Evolutionary conservation across 2,888 invertebrate genomes (phyloP), one percentile per base, ranked within the genome.

Genomic region (Abrostola triplasia): DNA sequence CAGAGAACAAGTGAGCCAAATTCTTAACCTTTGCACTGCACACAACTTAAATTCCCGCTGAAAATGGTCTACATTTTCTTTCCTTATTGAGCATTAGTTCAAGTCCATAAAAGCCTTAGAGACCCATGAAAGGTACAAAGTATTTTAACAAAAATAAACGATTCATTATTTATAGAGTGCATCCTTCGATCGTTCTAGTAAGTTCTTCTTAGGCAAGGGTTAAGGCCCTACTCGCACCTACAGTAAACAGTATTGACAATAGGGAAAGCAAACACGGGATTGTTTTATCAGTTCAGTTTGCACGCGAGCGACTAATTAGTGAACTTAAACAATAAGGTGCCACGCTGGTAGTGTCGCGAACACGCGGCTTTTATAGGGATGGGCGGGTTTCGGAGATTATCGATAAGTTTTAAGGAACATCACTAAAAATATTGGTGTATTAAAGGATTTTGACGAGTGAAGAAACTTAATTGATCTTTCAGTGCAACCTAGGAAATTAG

Each of bases 271-370:
- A 73, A 72, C 69, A 73, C 47, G 12, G 50, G 38, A 72, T 64
- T 61, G 69, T 73, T 75, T 76, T 73, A 73, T 73, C 76, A 76
- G 77, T 38, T 36, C 53, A 44, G 66, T 73, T 77, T 75, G 73
- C 82, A 80, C 80, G 78, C 79, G 59, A 79, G 63, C 72, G 61
- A 76, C 80, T 84, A 83, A 84, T 84, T 83, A 84, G 80, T 72
- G 56, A 70, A 70, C 76, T 70, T 68, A 73, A 76, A 84, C 81
- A 79, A 79, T 80, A 76, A 81, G 76, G 68, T 78, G 73, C 68
- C 64, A 66, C 62, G 73, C 49, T 51, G 55, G 53, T 59, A 71
- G 71, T 74, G 76, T 79, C 71, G 79, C 67, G 62, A 71, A 71
- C 79, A 78, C 56, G 72, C 61, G 42, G 50, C 13, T 13, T 0